Evolutionary conservation across 1,140 invertebrate species (phyloP), one percentile per base, ranked within the genome.

Genomic region (Leptopilina clavipes): DNA sequence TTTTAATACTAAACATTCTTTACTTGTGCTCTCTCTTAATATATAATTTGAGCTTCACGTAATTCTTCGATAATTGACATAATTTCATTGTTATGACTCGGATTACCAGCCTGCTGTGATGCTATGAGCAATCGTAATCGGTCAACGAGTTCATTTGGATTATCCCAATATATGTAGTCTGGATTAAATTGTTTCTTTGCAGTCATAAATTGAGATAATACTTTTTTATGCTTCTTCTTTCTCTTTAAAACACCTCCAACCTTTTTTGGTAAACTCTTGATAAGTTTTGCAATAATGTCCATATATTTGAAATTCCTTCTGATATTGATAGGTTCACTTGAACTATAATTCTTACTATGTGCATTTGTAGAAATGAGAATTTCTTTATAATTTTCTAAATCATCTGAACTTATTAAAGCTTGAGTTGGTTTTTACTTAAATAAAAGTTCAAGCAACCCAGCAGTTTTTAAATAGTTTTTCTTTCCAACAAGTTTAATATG

Each of bases 341-440:
- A n/a, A n/a, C n/a, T n/a, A n/a, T n/a, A n/a, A n/a, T n/a, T n/a
- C n/a, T n/a, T n/a, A n/a, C n/a, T n/a, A n/a, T n/a, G n/a, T n/a
- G n/a, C n/a, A n/a, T n/a, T n/a, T n/a, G n/a, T n/a, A 56, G 18
- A 1, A 56, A 10, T 22, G 2, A 56, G 7, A 19, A 56, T 56
- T 56, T 56, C 52, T 19, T 56, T 56, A 56, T 56, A 56, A 10
- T 22, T 56, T 0, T 9, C 17, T 56, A 56, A 56, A 56, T 56
- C 52, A 56, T 56, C 19, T 19, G 52, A 8, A 19, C 18, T 56
- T 19, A 19, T 56, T 6, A 17, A 1, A 7, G 52, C 10, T 22
- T 56, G n/a, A 0, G 19, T 18, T 9, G 52, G 18, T 19, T 18
- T 18, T 56, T n/a, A n/a, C n/a, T n/a, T n/a, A n/a, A n/a, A n/a